Evolutionary conservation across 1,140 invertebrate genomes (phyloP).

Genomic region (Periplaneta americana): DNA sequence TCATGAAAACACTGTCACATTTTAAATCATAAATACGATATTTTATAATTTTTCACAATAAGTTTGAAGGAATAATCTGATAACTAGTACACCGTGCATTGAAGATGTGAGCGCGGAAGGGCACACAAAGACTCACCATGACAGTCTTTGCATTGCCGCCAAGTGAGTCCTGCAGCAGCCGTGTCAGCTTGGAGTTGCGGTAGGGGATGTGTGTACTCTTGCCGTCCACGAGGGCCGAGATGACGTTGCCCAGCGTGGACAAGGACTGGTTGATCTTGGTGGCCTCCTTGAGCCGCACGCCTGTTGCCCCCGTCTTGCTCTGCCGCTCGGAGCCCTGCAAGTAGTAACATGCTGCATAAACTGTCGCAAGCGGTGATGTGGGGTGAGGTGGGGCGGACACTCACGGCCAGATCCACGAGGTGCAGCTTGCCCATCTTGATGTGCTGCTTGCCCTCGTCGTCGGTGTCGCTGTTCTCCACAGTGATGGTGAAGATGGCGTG

Average conservation of each 20-base stretch:
- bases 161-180: conserved; percentile 88
- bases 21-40: too few relatives aligned
- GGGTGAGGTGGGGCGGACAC: conserved; percentile 26
- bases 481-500: conserved; percentile 88
- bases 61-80: too few relatives aligned
- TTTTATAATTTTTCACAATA: too few relatives aligned
- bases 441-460: conserved; percentile 52
- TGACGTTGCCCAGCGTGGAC: conserved; percentile 91
- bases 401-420: conserved; percentile 79
- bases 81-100: too few relatives aligned
- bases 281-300: conserved; percentile 85
- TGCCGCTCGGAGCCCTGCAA: conserved; percentile 75
- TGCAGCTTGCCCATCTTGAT: conserved; percentile 74
- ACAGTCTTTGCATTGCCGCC: conserved; percentile 96
- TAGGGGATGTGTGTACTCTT: conserved; percentile 94
- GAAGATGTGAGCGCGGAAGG: too few relatives aligned
- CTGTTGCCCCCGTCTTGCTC: conserved; percentile 86
- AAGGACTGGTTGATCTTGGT: conserved; percentile 94
- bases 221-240: conserved; percentile 89
- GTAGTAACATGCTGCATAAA: not conserved
- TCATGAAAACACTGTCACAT: too few relatives aligned
- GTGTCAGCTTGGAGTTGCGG: conserved; percentile 88
- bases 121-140: too few relatives aligned
- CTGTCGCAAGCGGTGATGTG: too few relatives aligned
- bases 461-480: conserved; percentile 70